These are phyloP conservation scores for Phrynosoma blainvillii DNA, from an alignment of 2,113 vertebrate species.

Conservation along the genomic window DNA sequence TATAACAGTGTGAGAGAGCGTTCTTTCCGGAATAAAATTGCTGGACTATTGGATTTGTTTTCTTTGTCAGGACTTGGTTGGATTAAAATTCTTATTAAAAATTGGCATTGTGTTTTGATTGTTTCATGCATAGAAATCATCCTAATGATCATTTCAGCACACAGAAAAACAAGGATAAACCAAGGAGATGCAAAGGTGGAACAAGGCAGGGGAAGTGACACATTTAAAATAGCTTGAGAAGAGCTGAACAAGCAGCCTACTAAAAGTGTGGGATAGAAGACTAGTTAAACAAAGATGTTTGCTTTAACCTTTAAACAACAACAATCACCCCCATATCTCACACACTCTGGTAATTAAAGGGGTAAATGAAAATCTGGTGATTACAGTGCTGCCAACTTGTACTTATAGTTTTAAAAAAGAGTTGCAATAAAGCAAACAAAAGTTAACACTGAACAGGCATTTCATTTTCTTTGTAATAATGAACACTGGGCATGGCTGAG, in stretches of 20 bases:
- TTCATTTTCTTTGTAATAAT: slow-evolving; percentile 4
- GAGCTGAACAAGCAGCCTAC: background rate
- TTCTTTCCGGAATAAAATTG: background rate
- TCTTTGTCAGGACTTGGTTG: background rate
- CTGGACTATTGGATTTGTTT: background rate
- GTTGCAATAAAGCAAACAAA: background rate
- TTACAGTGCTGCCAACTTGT: slow-evolving; percentile 10
- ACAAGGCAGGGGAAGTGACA: background rate
- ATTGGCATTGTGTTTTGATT: background rate
- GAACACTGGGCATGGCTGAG: background rate
- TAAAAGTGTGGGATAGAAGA: background rate
- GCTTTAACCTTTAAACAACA: background rate
- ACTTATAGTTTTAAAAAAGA: background rate
- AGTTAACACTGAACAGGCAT: background rate
- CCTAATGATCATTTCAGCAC: background rate
- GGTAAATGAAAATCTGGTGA: background rate
- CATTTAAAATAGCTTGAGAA: background rate
- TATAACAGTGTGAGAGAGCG: background rate
- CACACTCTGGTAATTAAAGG: slow-evolving; percentile 5
- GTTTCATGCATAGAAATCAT: background rate
- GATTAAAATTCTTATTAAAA: background rate
- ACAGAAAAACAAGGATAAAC: background rate
- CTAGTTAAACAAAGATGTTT: background rate
- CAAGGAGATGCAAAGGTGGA: background rate
- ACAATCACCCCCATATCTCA: background rate